A percentile compares a stretch with the other conserved stretches of the same genome.
phyloP scores from a whole-genome alignment of 1,140 invertebrate species.

The Pogonus chalceus region DNA sequence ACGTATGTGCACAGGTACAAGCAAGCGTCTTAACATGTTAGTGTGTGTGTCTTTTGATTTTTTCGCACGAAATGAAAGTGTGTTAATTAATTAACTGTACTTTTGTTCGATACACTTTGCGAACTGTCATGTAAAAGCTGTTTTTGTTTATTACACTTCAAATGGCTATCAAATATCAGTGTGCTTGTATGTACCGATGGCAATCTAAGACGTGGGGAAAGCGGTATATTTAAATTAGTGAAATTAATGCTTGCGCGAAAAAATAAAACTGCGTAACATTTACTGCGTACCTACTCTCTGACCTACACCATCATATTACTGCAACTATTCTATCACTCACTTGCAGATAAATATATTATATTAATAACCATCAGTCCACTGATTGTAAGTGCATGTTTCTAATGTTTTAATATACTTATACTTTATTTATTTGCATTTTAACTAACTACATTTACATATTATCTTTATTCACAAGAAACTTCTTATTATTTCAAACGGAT shows the following conservation, averaged over 20 bases:
- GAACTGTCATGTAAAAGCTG: slow-evolving; percentile 7
- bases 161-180: slow-evolving; percentile 7
- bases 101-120: slow-evolving; percentile 7
- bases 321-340: too few relatives aligned
- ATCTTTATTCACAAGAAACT: too few relatives aligned
- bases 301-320: slow-evolving; percentile 4
- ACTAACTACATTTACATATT: too few relatives aligned
- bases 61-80: slow-evolving; percentile 5
- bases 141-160: slow-evolving; percentile 7
- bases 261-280: slow-evolving; percentile 6
- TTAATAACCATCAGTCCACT: too few relatives aligned
- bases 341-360: too few relatives aligned
- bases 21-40: too few relatives aligned
- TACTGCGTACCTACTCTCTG: not conserved
- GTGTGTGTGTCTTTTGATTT: not conserved
- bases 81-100: slow-evolving; percentile 6
- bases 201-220: slow-evolving; percentile 4
- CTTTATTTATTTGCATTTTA: too few relatives aligned
- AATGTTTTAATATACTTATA: too few relatives aligned
- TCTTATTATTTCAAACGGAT: too few relatives aligned
- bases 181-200: slow-evolving; percentile 4
- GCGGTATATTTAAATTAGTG: slow-evolving; percentile 7
- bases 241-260: slow-evolving; percentile 5
- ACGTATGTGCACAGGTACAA: too few relatives aligned
- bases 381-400: too few relatives aligned